Percentiles rank a stretch among this genome's conserved stretches.
phyloP scores from a whole-genome alignment of 2,888 invertebrate genomes.

The Dasysyrphus tricinctus region DNA sequence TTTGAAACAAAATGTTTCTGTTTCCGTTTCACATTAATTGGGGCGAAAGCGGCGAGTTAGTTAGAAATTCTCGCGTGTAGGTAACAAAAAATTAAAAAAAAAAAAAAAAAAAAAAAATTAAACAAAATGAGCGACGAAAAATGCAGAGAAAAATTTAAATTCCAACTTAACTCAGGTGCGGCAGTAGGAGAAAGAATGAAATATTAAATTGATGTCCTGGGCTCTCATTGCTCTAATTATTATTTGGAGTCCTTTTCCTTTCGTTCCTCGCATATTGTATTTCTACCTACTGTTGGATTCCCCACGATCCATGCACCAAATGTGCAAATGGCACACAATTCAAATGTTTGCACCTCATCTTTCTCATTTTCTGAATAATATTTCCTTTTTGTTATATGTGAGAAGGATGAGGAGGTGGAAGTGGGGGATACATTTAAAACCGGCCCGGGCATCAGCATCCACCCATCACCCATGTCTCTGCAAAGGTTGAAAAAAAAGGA shows the following conservation, averaged over 20 bases:
- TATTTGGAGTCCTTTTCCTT: constrained; percentile 48
- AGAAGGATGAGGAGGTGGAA: neutral
- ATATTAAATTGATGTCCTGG: constrained; percentile 63
- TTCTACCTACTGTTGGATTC: neutral
- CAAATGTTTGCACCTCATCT: constrained; percentile 66
- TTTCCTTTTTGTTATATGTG: constrained; percentile 12
- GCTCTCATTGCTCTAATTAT: constrained; percentile 64
- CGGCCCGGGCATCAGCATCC: neutral
- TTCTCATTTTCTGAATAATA: constrained; percentile 32
- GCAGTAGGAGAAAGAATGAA: neutral
- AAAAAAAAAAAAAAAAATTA: constrained; percentile 1
- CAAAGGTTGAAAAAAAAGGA: neutral
- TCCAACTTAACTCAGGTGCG: constrained; percentile 2
- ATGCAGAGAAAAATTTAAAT: neutral
- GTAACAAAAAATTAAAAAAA: no score
- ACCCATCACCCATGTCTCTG: neutral
- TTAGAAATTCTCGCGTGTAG: constrained; percentile 37
- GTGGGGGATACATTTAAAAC: neutral
- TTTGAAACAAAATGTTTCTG: constrained; percentile 52
- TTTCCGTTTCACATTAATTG: constrained; percentile 58
- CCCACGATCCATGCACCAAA: constrained; percentile 34
- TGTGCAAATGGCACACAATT: constrained; percentile 59
- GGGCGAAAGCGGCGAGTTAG: constrained; percentile 43
- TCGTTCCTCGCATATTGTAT: neutral
- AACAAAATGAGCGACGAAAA: constrained; percentile 40